A percentile compares a stretch with the other conserved stretches of the same genome.
These are phyloP conservation scores for Subacronicta megacephala DNA, from an alignment of 2,888 invertebrate genomes.

Conservation along the genomic window DNA sequence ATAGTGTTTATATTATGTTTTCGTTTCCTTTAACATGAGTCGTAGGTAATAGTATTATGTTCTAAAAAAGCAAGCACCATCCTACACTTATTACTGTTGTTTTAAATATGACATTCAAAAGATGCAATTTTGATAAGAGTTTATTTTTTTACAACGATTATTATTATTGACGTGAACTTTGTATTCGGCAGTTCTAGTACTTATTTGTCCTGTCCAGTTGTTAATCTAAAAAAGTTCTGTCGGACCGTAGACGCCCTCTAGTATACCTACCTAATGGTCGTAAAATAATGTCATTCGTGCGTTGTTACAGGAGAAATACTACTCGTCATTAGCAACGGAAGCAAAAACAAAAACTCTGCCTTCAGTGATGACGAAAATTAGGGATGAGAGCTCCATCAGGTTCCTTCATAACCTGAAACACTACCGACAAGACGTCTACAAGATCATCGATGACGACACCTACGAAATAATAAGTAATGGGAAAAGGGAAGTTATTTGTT, in stretches of 20 bases:
- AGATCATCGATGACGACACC: slow-evolving; percentile 91
- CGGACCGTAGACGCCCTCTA: no score
- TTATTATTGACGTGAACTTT: no score
- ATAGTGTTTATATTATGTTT: slow-evolving; percentile 10
- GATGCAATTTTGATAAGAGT: no score
- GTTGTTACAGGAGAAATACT: slow-evolving; percentile 91
- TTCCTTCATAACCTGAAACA: slow-evolving; percentile 91
- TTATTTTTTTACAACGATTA: no score
- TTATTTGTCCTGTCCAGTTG: no score
- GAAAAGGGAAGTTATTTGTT: slow-evolving; percentile 81
- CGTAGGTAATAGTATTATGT: no score
- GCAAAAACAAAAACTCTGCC: slow-evolving; percentile 91
- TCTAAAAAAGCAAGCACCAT: no score
- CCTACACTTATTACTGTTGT: no score
- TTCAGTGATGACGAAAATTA: slow-evolving; percentile 91
- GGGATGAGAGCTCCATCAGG: slow-evolving; percentile 91
- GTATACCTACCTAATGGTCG: no score
- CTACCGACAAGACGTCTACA: slow-evolving; percentile 91
- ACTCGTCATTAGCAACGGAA: slow-evolving; percentile 91
- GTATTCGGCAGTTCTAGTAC: no score
- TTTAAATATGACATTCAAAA: no score
- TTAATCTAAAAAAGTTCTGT: no score
- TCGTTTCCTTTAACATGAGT: slow-evolving; percentile 20
- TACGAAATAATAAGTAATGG: slow-evolving; percentile 87
- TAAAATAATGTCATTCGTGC: slow-evolving; percentile 7